Conservation (phyloP, 2,797 vertebrate genomes). For the Cirrhinus mrigala region DNA sequence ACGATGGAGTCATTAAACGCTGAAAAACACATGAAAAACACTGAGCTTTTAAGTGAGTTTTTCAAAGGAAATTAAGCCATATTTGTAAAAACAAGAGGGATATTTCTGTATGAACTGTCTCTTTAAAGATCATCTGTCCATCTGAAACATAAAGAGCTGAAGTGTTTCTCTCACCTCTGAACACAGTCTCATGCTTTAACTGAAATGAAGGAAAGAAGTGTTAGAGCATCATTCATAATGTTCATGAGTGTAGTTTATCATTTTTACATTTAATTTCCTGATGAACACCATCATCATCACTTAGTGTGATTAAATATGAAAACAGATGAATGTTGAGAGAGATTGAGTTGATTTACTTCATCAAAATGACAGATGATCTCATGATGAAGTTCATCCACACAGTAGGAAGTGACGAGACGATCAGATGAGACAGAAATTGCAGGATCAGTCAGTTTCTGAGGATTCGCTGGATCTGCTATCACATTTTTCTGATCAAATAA, state of each 20-base stretch:
- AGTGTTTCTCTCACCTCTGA: neutral
- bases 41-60: no score
- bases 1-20: neutral
- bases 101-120: no score
- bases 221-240: no score
- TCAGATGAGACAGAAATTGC: neutral
- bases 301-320: no score
- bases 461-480: neutral
- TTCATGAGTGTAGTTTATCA: no score
- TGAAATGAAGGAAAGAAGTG: no score
- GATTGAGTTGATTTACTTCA: neutral
- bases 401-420: no score
- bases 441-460: neutral
- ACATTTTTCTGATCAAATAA: neutral
- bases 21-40: neutral
- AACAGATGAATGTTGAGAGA: neutral
- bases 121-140: no score
- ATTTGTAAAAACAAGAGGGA: no score
- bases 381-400: neutral
- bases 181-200: no score
- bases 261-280: neutral
- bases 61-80: no score
- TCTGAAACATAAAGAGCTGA: neutral
- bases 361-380: neutral
- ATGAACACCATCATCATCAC: neutral